Conservation (phyloP, 2,113 vertebrate genomes). For the Eulacestoma nigropectus region DNA sequence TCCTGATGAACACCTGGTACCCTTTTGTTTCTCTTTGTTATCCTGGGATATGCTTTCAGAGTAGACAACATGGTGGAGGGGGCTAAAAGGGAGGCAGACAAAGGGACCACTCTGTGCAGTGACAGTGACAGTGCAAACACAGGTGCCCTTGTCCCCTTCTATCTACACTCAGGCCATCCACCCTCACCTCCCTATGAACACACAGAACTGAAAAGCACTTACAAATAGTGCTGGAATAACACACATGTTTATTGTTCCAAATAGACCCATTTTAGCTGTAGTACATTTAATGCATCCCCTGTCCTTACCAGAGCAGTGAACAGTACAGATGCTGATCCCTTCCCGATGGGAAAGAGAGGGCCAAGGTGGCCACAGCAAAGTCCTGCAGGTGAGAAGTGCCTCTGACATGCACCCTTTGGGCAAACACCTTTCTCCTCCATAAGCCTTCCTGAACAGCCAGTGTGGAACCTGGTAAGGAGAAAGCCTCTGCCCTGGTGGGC, state of each 20-base stretch:
- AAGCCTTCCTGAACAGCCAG: neutral
- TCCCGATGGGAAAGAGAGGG: neutral
- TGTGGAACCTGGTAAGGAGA: neutral
- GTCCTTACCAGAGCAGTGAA: neutral
- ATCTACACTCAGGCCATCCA: neutral
- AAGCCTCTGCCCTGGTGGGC: neutral
- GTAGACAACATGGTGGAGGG: accelerated
- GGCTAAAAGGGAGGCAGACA: neutral
- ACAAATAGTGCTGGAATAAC: neutral
- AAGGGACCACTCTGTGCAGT: neutral
- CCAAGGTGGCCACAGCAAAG: neutral
- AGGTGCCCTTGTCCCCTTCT: neutral
- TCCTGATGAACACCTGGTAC: neutral
- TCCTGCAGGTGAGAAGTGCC: neutral
- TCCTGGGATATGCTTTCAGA: neutral
- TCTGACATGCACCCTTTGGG: neutral
- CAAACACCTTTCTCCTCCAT: neutral
- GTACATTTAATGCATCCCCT: neutral
- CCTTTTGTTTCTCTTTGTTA: neutral
- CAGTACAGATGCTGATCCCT: neutral
- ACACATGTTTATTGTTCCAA: accelerated
- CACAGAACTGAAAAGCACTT: neutral
- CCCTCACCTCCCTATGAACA: neutral
- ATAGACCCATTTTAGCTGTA: neutral
- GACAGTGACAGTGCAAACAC: neutral